Evolutionary conservation across 2,888 invertebrate genomes (phyloP).

Genomic region (Amphimallon solstitiale): DNA sequence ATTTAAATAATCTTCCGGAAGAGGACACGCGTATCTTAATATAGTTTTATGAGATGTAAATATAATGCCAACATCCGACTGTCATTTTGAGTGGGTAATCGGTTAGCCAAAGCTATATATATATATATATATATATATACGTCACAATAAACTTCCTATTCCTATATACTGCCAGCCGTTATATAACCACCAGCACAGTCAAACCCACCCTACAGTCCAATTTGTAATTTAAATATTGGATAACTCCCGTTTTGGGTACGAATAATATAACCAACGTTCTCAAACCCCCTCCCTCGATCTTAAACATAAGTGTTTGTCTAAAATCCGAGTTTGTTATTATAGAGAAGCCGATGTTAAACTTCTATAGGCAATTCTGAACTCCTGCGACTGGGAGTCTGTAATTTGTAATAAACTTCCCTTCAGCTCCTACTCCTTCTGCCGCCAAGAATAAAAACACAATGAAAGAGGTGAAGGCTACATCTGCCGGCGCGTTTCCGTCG

Average conservation of each 20-base stretch:
- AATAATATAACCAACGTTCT: constrained; percentile 34
- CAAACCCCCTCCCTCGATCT: constrained; percentile 45
- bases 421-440: neutral
- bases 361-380: constrained; percentile 27
- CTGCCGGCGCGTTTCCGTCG: constrained; percentile 50
- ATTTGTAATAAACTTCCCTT: constrained; percentile 45
- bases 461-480: constrained; percentile 45
- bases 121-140: neutral
- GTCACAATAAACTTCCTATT: constrained; percentile 46
- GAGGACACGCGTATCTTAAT: too few relatives aligned
- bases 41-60: constrained; percentile 31
- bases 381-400: constrained; percentile 40
- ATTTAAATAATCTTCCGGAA: too few relatives aligned
- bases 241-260: constrained; percentile 46
- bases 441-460: constrained; percentile 37
- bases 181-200: constrained; percentile 32
- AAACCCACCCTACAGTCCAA: constrained; percentile 45
- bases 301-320: constrained; percentile 48
- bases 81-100: constrained; percentile 48
- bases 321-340: constrained; percentile 46
- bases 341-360: constrained; percentile 41
- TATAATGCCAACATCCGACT: constrained; percentile 44
- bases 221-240: constrained; percentile 51
- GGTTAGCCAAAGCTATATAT: constrained; percentile 43
- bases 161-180: constrained; percentile 18